phyloP scores from a whole-genome alignment of 1,140 invertebrate species.

The Aphelinus atriplicis region DNA sequence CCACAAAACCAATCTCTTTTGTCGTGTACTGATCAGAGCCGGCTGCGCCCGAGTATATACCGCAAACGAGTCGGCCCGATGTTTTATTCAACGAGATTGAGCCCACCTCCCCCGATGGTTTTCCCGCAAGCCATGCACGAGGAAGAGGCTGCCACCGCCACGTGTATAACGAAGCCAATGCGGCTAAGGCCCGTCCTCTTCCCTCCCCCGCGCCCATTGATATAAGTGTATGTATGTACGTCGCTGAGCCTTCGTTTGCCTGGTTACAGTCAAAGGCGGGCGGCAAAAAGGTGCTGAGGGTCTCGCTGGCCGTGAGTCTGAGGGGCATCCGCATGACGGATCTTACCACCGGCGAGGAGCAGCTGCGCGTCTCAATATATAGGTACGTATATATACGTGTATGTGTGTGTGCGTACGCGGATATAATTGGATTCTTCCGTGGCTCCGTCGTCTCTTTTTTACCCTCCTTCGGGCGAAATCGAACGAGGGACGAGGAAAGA shows the following conservation, averaged over 20 bases:
- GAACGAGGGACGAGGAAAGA: no score
- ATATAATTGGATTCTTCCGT: neutral
- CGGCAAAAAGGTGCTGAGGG: constrained; percentile 77
- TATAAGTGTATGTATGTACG: neutral
- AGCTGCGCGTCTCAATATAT: constrained; percentile 84
- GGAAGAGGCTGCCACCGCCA: no score
- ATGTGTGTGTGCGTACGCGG: neutral
- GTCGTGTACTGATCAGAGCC: no score
- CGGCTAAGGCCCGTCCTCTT: neutral
- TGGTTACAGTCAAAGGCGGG: constrained; percentile 71
- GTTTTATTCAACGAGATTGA: no score
- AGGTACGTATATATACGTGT: constrained; percentile 62
- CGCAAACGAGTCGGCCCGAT: no score
- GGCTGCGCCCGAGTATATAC: no score
- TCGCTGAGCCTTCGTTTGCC: neutral
- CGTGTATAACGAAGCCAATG: constrained; percentile 14
- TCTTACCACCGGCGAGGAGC: constrained; percentile 74
- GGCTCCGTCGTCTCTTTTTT: neutral
- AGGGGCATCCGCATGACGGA: constrained; percentile 80
- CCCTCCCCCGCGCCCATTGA: neutral
- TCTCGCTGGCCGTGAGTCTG: constrained; percentile 77
- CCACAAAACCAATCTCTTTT: no score
- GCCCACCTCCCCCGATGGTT: no score
- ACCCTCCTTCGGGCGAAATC: no score
- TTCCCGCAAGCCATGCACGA: no score